phyloP scores from a whole-genome alignment of 2,888 invertebrate species.

The Ornithoptera alexandrae region DNA sequence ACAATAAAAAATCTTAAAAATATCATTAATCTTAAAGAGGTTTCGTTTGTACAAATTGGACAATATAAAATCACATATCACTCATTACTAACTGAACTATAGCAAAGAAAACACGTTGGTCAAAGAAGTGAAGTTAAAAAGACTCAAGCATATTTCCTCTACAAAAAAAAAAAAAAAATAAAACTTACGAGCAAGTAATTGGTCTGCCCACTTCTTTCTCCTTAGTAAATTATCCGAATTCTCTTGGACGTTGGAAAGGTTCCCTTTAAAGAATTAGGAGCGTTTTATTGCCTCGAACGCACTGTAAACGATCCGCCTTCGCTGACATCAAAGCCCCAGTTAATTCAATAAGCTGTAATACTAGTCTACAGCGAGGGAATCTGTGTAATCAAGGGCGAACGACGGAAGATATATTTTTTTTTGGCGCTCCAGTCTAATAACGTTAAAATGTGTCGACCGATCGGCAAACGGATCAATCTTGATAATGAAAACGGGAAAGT shows the following conservation, averaged over 20 bases:
- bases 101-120: background rate
- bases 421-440: constrained; percentile 21
- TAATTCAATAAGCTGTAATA: constrained; percentile 26
- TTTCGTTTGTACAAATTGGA: too few species aligned
- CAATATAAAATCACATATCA: too few species aligned
- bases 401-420: constrained; percentile 8
- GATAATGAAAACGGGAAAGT: constrained; percentile 19
- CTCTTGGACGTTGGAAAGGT: constrained; percentile 51
- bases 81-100: too few species aligned
- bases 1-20: too few species aligned
- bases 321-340: constrained; percentile 24
- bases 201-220: constrained; percentile 41
- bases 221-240: constrained; percentile 63
- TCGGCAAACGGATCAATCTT: constrained; percentile 4
- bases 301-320: constrained; percentile 20
- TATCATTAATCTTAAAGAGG: too few species aligned
- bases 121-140: background rate
- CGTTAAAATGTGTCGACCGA: constrained; percentile 22
- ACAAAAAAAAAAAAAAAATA: background rate
- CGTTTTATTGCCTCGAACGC: constrained; percentile 23
- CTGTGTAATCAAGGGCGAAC: constrained; percentile 26
- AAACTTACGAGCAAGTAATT: constrained; percentile 32
- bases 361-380: constrained; percentile 22
- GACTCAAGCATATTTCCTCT: background rate
- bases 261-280: constrained; percentile 60